Evolutionary conservation across 2,113 vertebrate genomes (phyloP), one percentile per base, ranked within the genome.

Genomic region (Aptenodytes patagonicus): DNA sequence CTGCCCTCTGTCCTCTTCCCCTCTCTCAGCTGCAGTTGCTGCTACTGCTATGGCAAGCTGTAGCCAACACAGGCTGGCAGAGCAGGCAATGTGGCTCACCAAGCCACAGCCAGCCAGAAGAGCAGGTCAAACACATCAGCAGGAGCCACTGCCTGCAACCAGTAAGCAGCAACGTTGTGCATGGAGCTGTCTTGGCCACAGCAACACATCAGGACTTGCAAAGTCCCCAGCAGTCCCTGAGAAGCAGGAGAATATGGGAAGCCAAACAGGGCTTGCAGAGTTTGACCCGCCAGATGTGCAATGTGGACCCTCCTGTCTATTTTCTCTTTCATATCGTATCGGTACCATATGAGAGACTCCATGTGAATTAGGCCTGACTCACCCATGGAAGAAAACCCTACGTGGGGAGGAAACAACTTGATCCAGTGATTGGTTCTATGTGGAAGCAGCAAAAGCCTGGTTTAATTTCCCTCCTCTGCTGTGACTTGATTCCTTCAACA

Each of bases 91-190:
- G 12, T 13, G 32, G 55, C 36, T 90, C 62, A 42, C 32, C 51
- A 61, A 70, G 70, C 28, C 51, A 34, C n/a, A 66, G 68, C 55
- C 80, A 46, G 38, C 6, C 57, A 34, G 52, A 61, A 15, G 44
- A 79, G 55, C 51, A 36, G 54, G 40, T 71, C 36, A 83, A 24
- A 71, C 6, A 0, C 89, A 47, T 1, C 0, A 1, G 9, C 64
- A 68, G 52, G 28, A 90, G 26, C 36, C 17, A 13, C 87, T 58
- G 62, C 34, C 68, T 77, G 64, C 34, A 62, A 20, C 22, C 36
- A 72, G 42, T 0, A 13, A 68, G 38, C n/a, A 69, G 31, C 42
- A 72, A 21, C 2, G 2, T 47, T 71, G 68, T 4, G 2, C 0
- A 0, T 47, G 47, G 36, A 62, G 40, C 36, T 62, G 19, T 61